Evolutionary conservation across 1,140 invertebrate genomes (phyloP).

Genomic region (Sarcophaga bullata): DNA sequence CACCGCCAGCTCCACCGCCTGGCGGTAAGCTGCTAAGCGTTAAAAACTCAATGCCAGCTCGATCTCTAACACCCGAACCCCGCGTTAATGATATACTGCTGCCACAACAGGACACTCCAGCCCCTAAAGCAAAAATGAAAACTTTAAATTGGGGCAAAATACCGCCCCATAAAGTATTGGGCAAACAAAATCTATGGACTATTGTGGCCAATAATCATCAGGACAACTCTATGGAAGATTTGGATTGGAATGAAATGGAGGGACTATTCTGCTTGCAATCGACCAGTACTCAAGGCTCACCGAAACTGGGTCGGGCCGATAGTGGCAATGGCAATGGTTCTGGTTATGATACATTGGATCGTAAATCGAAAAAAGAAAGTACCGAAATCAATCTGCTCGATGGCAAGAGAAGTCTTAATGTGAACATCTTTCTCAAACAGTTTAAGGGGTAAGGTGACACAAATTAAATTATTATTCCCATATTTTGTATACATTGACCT

Average conservation of each 20-base stretch:
- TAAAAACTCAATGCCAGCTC: conserved; percentile 42
- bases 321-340: conserved; percentile 47
- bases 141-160: conserved; percentile 96
- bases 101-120: conserved; percentile 87
- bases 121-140: conserved; percentile 93
- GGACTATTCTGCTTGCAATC: conserved; percentile 90
- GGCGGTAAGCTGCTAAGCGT: conserved; percentile 47
- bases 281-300: conserved; percentile 63
- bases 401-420: conserved; percentile 95
- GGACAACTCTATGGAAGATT: conserved; percentile 78
- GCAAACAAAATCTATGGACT: conserved; percentile 93
- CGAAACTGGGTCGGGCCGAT: conserved; percentile 68
- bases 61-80: conserved; percentile 69
- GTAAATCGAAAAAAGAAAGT: conserved; percentile 75
- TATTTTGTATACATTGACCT: too few species aligned
- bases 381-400: conserved; percentile 85
- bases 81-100: conserved; percentile 77
- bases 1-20: conserved; percentile 65
- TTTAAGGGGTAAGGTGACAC: conserved; percentile 79
- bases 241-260: conserved; percentile 94
- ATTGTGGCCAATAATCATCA: conserved; percentile 87
- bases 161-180: conserved; percentile 84
- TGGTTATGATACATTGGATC: conserved; percentile 66
- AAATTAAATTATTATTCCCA: too few species aligned
- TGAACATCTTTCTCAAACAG: conserved; percentile 99